Conservation (phyloP, 2,888 invertebrate genomes). For the Griposia aprilina region DNA sequence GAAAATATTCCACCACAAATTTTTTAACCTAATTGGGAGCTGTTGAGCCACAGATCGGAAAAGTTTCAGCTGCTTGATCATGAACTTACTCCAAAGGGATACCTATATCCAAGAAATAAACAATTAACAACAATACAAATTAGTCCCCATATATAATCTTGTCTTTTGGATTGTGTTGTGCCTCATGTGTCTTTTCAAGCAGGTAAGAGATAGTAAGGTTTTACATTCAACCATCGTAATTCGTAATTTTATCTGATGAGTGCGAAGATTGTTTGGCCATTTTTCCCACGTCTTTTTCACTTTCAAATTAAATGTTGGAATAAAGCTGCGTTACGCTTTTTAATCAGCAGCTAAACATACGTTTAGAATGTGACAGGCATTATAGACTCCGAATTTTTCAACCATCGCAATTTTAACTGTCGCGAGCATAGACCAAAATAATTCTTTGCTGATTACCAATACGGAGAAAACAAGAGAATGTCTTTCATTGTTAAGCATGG, state of each 20-base stretch:
- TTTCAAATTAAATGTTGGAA: slow-evolving; percentile 59
- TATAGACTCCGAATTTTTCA: background rate
- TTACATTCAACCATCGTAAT: slow-evolving; percentile 40
- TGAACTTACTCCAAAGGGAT: background rate
- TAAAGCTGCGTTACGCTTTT: slow-evolving; percentile 42
- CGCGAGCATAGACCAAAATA: background rate
- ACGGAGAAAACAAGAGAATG: slow-evolving; percentile 33
- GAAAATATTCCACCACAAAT: background rate
- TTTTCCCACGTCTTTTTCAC: slow-evolving; percentile 62
- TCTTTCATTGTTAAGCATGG: slow-evolving; percentile 22
- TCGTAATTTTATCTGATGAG: slow-evolving; percentile 49
- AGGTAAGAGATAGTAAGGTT: slow-evolving; percentile 17
- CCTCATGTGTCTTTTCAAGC: background rate
- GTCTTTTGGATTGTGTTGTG: background rate
- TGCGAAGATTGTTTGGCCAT: slow-evolving; percentile 49
- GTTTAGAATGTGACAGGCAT: background rate
- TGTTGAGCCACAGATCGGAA: background rate
- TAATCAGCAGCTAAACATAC: slow-evolving; percentile 19
- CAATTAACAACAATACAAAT: background rate
- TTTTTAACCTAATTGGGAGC: too few relatives aligned
- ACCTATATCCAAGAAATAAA: background rate
- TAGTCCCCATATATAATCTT: background rate
- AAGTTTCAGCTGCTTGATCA: background rate
- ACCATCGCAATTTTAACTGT: background rate
- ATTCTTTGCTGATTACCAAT: slow-evolving; percentile 1